Evolutionary conservation across 2,797 vertebrate genomes (phyloP).

Genomic region (Sebastes hubbsi): DNA sequence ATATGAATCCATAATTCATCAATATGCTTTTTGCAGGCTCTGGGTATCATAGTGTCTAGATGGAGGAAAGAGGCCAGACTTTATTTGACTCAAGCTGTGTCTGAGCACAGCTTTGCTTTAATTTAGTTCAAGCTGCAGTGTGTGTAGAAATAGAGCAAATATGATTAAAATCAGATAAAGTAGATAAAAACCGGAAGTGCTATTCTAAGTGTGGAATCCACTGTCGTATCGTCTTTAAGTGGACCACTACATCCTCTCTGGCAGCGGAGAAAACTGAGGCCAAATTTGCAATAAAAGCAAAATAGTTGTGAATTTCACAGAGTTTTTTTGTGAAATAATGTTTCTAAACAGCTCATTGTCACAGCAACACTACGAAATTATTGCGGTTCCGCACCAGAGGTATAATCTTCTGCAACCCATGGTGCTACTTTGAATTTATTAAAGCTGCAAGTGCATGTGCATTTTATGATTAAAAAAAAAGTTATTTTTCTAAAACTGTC

Average conservation of each 20-base stretch:
- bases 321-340: slow-evolving; percentile 9
- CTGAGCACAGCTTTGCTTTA: slow-evolving; percentile 17
- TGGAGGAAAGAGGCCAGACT: slow-evolving; percentile 11
- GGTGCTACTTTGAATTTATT: slow-evolving; percentile 22
- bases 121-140: background rate
- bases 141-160: too few relatives aligned
- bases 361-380: slow-evolving; percentile 2
- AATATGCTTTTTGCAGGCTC: slow-evolving; percentile 13
- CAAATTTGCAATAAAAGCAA: slow-evolving; percentile 18
- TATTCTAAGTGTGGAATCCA: background rate
- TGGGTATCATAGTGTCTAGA: slow-evolving; percentile 13
- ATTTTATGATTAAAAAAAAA: too few relatives aligned
- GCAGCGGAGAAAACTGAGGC: background rate
- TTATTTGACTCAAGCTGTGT: slow-evolving; percentile 20
- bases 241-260: slow-evolving; percentile 2
- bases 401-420: slow-evolving; percentile 5
- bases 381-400: background rate
- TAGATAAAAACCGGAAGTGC: slow-evolving; percentile 9
- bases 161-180: background rate
- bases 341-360: slow-evolving; percentile 7
- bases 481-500: too few relatives aligned
- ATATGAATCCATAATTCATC: slow-evolving; percentile 64
- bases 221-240: slow-evolving; percentile 23
- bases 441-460: too few relatives aligned
- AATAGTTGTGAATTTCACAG: background rate